phyloP scores from a whole-genome alignment of 2,113 vertebrate species.

The Phalacrocorax pelagicus region DNA sequence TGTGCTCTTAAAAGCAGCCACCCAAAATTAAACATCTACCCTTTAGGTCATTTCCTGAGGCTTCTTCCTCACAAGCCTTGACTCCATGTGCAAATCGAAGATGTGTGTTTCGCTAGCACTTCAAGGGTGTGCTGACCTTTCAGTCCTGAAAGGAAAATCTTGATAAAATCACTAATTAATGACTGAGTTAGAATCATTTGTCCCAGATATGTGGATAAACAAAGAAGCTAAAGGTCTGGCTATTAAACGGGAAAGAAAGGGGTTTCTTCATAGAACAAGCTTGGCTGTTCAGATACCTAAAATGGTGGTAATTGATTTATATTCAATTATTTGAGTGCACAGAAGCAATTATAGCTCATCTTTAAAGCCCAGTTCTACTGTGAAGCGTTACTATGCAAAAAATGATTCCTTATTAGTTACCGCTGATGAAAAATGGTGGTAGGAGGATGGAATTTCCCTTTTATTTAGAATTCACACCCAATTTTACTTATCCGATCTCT shows the following conservation, averaged over 20 bases:
- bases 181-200: conserved; percentile 32
- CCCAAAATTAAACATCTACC: neutral
- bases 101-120: conserved; percentile 16
- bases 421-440: neutral
- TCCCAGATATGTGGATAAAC: neutral
- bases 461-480: neutral
- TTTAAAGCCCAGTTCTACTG: neutral
- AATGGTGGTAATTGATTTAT: conserved; percentile 49
- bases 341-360: conserved; percentile 42
- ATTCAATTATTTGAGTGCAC: conserved; percentile 37
- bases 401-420: neutral
- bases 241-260: conserved; percentile 29
- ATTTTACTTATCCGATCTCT: neutral
- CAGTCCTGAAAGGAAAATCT: conserved; percentile 48
- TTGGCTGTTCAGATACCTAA: neutral
- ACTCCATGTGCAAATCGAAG: neutral
- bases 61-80: conserved; percentile 26
- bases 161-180: conserved; percentile 50
- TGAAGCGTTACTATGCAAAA: conserved; percentile 21
- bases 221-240: conserved; percentile 46
- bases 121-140: conserved; percentile 61
- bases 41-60: conserved; percentile 7
- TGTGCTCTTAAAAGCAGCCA: neutral
- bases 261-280: neutral
- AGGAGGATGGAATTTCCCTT: conserved; percentile 11